Conservation (phyloP, 2,888 invertebrate genomes). For the Venustoraphidia nigricollis region DNA sequence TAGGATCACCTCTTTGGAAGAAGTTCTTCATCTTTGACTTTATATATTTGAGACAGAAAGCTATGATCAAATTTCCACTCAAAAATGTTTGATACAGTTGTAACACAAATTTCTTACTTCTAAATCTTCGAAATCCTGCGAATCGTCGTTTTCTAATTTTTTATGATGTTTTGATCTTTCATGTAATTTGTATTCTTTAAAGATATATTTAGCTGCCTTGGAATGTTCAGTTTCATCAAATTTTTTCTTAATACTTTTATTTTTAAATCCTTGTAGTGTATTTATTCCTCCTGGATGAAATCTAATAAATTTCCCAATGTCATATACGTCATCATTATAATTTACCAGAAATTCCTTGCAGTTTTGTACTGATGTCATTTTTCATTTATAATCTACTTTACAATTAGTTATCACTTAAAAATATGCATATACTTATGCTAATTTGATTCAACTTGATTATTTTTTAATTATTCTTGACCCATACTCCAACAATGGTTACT, state of each 20-base stretch:
- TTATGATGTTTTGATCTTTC: slow-evolving; percentile 11
- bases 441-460: too few species aligned
- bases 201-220: slow-evolving; percentile 44
- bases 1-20: too few species aligned
- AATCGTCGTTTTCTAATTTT: neutral
- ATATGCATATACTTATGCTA: too few species aligned
- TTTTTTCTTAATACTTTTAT: slow-evolving; percentile 34
- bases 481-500: too few species aligned
- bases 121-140: slow-evolving; percentile 22
- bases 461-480: too few species aligned
- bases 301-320: slow-evolving; percentile 45
- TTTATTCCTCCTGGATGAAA: slow-evolving; percentile 63
- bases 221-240: slow-evolving; percentile 44
- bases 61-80: slow-evolving; percentile 25
- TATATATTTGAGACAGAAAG: neutral
- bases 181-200: slow-evolving; percentile 41
- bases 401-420: too few species aligned
- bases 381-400: too few species aligned
- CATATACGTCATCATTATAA: slow-evolving; percentile 35
- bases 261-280: slow-evolving; percentile 39
- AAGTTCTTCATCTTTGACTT: too few species aligned
- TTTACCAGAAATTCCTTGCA: slow-evolving; percentile 24
- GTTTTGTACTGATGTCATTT: slow-evolving; percentile 7
- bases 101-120: slow-evolving; percentile 32
- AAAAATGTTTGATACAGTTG: slow-evolving; percentile 29